A percentile compares a stretch with the other conserved stretches of the same genome.
These are phyloP conservation scores for Tachyglossus aculeatus DNA, from an alignment of 2,797 vertebrate species.

Conservation along the genomic window DNA sequence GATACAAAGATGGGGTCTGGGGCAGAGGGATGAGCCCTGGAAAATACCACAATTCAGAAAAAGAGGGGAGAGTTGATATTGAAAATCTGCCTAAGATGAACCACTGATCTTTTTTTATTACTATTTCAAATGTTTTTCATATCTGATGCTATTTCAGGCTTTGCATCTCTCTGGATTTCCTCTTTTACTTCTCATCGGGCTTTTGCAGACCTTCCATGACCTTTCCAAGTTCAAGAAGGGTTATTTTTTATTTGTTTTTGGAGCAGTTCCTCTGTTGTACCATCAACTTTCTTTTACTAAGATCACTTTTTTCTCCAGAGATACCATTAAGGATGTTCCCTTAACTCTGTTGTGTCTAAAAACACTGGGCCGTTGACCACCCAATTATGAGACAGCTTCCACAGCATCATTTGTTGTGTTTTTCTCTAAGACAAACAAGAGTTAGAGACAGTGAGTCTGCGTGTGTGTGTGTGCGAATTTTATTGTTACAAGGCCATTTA, in stretches of 20 bases:
- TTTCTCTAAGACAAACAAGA: conserved; percentile 19
- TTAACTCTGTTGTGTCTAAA: background rate
- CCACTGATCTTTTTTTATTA: too few relatives aligned
- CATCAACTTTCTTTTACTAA: conserved; percentile 15
- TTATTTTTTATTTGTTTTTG: background rate
- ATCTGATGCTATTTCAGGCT: background rate
- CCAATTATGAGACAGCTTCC: background rate
- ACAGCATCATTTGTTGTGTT: conserved; percentile 6
- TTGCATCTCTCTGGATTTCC: too few relatives aligned
- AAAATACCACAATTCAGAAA: too few relatives aligned
- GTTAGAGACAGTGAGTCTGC: background rate
- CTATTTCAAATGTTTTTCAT: background rate
- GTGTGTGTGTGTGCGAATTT: background rate
- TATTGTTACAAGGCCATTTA: conserved; percentile 11
- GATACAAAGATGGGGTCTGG: too few relatives aligned
- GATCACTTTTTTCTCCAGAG: conserved; percentile 26
- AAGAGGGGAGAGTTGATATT: too few relatives aligned
- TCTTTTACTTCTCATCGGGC: conserved; percentile 9
- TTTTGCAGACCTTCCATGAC: background rate
- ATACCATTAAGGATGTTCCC: conserved; percentile 4
- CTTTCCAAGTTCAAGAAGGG: conserved; percentile 16
- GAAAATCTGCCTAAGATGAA: too few relatives aligned
- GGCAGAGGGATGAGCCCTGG: too few relatives aligned
- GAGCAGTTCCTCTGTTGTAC: background rate
- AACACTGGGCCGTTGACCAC: background rate